Evolutionary conservation across 2,888 invertebrate genomes (phyloP).

Genomic region (Bruchidius siliquastri): DNA sequence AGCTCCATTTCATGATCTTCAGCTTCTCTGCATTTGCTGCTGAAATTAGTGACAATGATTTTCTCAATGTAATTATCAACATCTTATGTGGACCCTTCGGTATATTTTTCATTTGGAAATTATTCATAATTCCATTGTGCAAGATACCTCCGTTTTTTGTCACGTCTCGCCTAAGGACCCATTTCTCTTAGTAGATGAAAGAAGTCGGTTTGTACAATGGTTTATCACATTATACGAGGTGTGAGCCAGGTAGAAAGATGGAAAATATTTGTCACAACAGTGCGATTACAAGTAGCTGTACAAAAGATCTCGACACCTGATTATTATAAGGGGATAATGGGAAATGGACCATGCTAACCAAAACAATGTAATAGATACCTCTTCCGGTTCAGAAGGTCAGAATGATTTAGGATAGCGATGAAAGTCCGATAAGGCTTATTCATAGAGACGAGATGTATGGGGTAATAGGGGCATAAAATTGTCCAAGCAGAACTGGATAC

Average conservation of each 20-base stretch:
- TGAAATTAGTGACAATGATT: no score
- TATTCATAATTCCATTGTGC: background rate
- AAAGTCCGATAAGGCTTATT: background rate
- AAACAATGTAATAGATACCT: constrained; percentile 37
- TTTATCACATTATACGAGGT: constrained; percentile 33
- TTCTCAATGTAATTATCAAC: no score
- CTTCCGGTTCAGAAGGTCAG: constrained; percentile 1
- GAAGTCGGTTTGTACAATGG: constrained; percentile 35
- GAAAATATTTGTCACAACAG: constrained; percentile 29
- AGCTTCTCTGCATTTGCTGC: no score
- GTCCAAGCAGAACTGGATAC: background rate
- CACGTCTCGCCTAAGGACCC: background rate
- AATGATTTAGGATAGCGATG: background rate
- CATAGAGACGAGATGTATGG: background rate
- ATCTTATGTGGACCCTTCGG: no score
- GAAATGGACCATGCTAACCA: constrained; percentile 33
- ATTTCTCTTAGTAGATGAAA: background rate
- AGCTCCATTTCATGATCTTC: no score
- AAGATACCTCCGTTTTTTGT: background rate
- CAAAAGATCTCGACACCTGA: constrained; percentile 35
- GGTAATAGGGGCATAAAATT: background rate
- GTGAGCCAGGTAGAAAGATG: constrained; percentile 30
- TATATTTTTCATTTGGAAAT: no score
- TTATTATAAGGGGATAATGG: constrained; percentile 23
- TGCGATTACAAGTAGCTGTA: constrained; percentile 36